Evolutionary conservation across 1,140 invertebrate species (phyloP).

Genomic region (Caerostris darwini): DNA sequence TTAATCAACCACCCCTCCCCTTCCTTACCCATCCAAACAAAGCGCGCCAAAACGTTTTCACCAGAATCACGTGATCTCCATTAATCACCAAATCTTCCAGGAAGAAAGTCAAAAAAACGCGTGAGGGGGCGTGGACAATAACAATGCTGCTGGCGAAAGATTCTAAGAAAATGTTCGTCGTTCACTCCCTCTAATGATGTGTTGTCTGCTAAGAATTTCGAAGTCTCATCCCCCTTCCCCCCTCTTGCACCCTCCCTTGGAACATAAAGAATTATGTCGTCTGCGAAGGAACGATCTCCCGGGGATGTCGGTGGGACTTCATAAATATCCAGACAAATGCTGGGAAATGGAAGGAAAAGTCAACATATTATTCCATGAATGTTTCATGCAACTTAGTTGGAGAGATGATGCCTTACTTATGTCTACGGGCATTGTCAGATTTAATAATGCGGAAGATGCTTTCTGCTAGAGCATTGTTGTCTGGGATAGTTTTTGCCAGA

Average conservation of each 20-base stretch:
- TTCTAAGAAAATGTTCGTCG: not conserved
- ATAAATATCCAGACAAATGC: not conserved
- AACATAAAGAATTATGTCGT: not conserved
- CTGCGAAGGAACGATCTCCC: not conserved
- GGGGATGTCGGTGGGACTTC: not conserved
- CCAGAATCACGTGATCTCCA: not conserved
- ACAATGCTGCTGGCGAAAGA: not conserved
- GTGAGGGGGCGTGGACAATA: not conserved
- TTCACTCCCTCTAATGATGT: constrained; percentile 20
- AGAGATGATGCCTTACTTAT: not conserved
- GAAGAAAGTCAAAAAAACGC: not conserved
- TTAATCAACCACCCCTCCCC: not conserved
- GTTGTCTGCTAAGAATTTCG: constrained; percentile 3
- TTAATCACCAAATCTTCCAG: not conserved
- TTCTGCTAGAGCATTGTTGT: no score
- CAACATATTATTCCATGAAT: not conserved
- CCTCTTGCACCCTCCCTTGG: not conserved
- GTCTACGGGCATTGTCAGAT: no score
- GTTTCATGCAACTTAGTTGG: not conserved
- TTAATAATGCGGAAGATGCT: no score
- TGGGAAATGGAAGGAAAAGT: not conserved
- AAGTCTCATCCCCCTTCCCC: not conserved
- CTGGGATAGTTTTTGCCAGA: no score
- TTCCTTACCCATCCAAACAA: not conserved
- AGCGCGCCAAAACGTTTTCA: not conserved